These are phyloP conservation scores for Odontesthes bonariensis DNA, from an alignment of 2,113 vertebrate genomes.

Conservation along the genomic window DNA sequence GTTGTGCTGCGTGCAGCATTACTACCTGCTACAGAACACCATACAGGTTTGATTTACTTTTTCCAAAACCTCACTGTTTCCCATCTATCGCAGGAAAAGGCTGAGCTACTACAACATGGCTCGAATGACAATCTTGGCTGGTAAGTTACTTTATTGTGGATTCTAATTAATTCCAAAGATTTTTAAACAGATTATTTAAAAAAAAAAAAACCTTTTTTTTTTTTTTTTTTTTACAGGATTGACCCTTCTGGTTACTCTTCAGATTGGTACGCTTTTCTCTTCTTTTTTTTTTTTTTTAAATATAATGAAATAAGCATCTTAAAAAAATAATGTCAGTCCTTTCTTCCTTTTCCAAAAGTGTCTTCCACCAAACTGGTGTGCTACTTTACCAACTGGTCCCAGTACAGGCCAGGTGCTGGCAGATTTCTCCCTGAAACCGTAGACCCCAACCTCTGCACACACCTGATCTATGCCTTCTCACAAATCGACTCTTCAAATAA, in stretches of 20 bases:
- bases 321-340: not conserved
- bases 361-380: conserved; percentile 85
- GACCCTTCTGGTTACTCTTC: conserved; percentile 64
- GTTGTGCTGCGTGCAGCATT: not conserved
- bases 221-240: conserved; percentile 53
- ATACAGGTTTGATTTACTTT: not conserved
- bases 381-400: conserved; percentile 91
- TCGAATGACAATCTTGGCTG: conserved; percentile 51
- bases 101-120: conserved; percentile 48
- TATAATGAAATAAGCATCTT: not conserved
- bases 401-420: conserved; percentile 82
- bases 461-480: conserved; percentile 88
- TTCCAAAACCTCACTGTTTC: not conserved
- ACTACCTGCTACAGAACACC: not conserved
- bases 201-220: too few relatives aligned
- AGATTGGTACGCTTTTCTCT: conserved; percentile 68
- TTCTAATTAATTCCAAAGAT: not conserved
- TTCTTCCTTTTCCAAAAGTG: conserved; percentile 59
- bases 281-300: not conserved
- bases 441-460: conserved; percentile 84
- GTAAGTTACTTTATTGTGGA: conserved; percentile 36
- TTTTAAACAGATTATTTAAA: not conserved
- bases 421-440: conserved; percentile 78
- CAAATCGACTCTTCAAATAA: conserved; percentile 81
- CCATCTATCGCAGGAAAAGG: not conserved